phyloP scores from a whole-genome alignment of 2,797 vertebrate species.

The Botia kubotai region DNA sequence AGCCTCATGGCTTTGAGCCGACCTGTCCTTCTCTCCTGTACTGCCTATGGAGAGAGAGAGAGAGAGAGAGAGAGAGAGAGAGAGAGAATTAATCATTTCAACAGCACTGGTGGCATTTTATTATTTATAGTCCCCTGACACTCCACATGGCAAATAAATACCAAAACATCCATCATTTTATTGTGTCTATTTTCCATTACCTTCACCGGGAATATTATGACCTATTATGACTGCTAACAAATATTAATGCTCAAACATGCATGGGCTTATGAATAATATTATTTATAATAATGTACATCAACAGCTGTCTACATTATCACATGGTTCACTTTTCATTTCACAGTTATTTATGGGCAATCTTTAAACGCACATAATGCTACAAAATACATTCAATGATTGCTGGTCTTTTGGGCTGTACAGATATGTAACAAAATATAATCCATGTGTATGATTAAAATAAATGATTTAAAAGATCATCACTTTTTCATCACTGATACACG shows the following conservation, averaged over 20 bases:
- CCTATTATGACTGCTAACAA: not conserved
- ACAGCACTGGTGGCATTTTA: not conserved
- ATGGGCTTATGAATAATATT: not conserved
- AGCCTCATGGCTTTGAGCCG: conserved; percentile 86
- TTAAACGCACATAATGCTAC: not conserved
- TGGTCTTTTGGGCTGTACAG: no score
- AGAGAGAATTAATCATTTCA: conserved; percentile 5
- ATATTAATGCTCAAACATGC: not conserved
- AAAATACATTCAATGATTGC: not conserved
- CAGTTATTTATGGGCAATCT: not conserved
- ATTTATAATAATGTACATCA: no score
- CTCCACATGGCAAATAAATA: conserved; percentile 23
- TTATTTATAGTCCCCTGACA: not conserved
- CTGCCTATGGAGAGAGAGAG: conserved; percentile 75
- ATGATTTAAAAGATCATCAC: not conserved
- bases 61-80: not conserved
- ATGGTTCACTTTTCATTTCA: not conserved
- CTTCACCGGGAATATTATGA: no score
- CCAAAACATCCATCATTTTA: conserved; percentile 9
- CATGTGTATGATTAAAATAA: not conserved
- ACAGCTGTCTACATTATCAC: not conserved
- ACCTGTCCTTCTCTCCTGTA: conserved; percentile 84
- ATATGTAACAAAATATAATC: not conserved
- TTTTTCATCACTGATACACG: not conserved
- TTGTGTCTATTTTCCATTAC: not conserved